Base-by-base conservation (phyloP, 2,113 vertebrate species). In the Dicaeum eximium region DNA sequence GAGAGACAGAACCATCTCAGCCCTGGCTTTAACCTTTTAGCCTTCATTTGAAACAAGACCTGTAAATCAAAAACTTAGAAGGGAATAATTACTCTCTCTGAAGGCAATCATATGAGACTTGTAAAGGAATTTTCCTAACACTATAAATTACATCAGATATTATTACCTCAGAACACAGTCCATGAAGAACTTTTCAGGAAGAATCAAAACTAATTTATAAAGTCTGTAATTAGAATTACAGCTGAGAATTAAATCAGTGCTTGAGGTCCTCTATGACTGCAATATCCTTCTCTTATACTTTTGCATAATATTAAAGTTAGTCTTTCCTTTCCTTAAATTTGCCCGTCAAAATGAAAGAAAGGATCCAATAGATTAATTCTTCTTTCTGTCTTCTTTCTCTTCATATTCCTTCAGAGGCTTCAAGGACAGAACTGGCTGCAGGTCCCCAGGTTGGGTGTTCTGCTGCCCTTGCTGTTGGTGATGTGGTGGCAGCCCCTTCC, bases 171-270 rank as follows among this genome's bases (percentile, higher is more conserved):
- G 88, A 97, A 96, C 47, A 79, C 38, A 92, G 80, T 40, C 62
- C 62, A 60, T 60, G 75, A 83, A 93, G 89, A 97, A 96, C 88
- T 94, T 96, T 95, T 71, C 82, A 95, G 86, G 40, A 95, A 45
- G 91, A 95, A 95, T 90, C 79, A 95, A 95, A 97, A 96, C 91
- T 95, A 88, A 97, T 98, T 97, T 95, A 94, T 93, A 92, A 95
- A 89, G 86, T 94, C 86, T 85, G 83, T 97, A 97, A 98, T 97
- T 97, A 97, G 95, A 97, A 94, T 90, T 74, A 51, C 53, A 77
- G 72, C 45, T 91, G 88, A 96, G 94, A 92, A 97, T 96, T 96
- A 97, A 97, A 93, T 96, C 93, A 93, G 94, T 81, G 91, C 97
- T 97, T 72, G 90, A 93, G 94, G 95, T 96, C 81, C 53, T 90